Base-by-base conservation (phyloP, 2,888 invertebrate species). In the Heteropelma amictum region DNA sequence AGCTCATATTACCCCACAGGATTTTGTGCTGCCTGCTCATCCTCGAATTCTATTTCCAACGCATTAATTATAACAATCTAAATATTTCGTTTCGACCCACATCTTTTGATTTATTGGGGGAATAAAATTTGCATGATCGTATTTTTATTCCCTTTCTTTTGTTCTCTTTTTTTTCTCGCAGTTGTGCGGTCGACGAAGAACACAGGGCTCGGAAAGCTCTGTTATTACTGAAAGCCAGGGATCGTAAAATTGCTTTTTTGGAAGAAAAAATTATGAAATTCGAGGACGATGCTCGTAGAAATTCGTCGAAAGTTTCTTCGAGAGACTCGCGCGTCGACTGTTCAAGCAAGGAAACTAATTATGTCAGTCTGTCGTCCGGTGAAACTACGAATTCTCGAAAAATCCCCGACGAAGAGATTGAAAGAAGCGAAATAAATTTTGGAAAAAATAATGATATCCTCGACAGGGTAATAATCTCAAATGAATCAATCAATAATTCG, bases 151-250 rank as follows among this genome's bases (percentile, higher is more conserved):
- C n/a, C n/a, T n/a, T n/a, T n/a, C 28, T n/a, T 17, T 3, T 28
- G 40, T 60, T 14, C 1, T 68, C 40, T 19, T 53, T 61, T 73
- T 21, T 63, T 26, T 28, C 42, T 80, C 80, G 14, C 81, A 84
- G 84, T n/a, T 76, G 76, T 23, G 79, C 80, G 1, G 38, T 78
- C 71, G 77, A 82, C 26, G 84, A 84, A 40, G 82, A 84, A 40
- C 53, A 56, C 8, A 71, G 82, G 3, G 81, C 84, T 0, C 76
- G 74, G 10, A 80, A 83, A 23, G 80, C 82, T 1, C 71, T 84
- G 0, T 49, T 69, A n/a, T 63, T 84, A 1, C 42, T 83, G 40
- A 76, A 75, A 60, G 67, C 78, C 1, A 78, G 81, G 1, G 83
- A 84, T 51, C 78, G 71, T 7, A 78, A 67, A 28, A 84, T 84